Base-by-base conservation (phyloP, 37 sponge, comb jelly and placozoan species). In the Halichondria panicea region DNA sequence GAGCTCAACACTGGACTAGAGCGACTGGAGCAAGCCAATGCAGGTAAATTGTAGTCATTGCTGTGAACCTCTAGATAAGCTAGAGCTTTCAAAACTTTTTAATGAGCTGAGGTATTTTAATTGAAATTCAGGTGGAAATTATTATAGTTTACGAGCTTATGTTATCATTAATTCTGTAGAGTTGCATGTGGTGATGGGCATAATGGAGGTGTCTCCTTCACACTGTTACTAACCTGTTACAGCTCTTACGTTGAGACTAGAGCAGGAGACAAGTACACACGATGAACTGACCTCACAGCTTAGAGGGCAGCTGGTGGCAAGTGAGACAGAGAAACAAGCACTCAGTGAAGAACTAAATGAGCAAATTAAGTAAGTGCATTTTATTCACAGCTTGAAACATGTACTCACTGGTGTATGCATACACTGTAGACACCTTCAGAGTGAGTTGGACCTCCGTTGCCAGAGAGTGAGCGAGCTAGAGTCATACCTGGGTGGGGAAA, bases 401-500 rank as follows among this genome's bases (percentile, higher is more conserved):
- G 24, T 63, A 28, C 19, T 63, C 34, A 11, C n/a, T n/a, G n/a
- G n/a, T n/a, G n/a, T n/a, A n/a, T n/a, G n/a, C n/a, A n/a, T n/a
- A n/a, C n/a, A n/a, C 60, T 28, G 3, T 39, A 81, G 81, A 18
- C 15, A 53, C 22, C 40, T 81, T 36, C 48, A 38, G 43, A 41
- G 32, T 43, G 42, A 73, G 34, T 31, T 82, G 45, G 15, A 42
- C 0, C 4, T 31, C 4, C 21, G 41, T 33, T 7, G 57, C 2
- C 44, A 52, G 55, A 24, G 31, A 27, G 82, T 73, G 55, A 33
- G 28, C 0, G 42, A 73, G 43, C 74, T 82, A n/a, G 82, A 82
- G 56, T 24, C 66, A 32, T 82, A 82, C 57, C 73, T 82, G 39
- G 82, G 82, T 37, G 82, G 82, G 19, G 82, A 82, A 67, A 48